Percentiles rank a stretch among this genome's conserved stretches.
These are phyloP conservation scores for Megatriorchis doriae DNA, from an alignment of 2,113 vertebrate genomes.

Conservation along the genomic window DNA sequence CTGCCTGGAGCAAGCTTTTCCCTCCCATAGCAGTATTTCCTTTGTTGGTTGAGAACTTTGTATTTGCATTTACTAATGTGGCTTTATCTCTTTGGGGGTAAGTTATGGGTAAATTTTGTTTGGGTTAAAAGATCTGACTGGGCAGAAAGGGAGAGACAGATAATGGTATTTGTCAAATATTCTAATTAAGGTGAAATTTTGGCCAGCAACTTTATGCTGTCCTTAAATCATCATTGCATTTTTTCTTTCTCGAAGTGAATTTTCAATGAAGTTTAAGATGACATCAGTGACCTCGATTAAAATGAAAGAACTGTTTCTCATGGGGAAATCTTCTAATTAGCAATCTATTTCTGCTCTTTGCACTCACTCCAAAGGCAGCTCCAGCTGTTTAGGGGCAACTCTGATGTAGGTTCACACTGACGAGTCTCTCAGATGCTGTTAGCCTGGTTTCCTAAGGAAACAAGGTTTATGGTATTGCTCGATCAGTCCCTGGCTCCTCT, in stretches of 20 bases:
- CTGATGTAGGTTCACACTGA: background rate
- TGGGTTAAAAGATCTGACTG: background rate
- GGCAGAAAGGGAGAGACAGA: background rate
- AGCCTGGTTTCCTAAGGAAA: background rate
- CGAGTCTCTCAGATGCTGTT: rapidly evolving
- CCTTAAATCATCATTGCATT: background rate
- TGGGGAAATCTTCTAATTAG: conserved; percentile 39
- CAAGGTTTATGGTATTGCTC: background rate
- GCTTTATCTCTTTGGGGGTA: background rate
- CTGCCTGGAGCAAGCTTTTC: background rate
- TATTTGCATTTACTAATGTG: background rate
- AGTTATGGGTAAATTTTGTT: background rate
- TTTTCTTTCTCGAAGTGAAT: background rate
- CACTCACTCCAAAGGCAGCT: background rate
- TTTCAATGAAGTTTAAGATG: conserved; percentile 1
- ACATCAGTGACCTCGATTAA: conserved; percentile 43
- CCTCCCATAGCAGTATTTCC: rapidly evolving
- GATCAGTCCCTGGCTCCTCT: rapidly evolving
- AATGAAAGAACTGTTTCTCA: background rate
- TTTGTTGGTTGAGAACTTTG: rapidly evolving
- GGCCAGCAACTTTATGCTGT: background rate
- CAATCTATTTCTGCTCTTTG: conserved; percentile 29
- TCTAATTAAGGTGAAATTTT: background rate
- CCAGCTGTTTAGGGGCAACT: background rate
- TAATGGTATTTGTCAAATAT: background rate